Conservation (phyloP, 2,888 invertebrate genomes). For the Pomacea canaliculata region DNA sequence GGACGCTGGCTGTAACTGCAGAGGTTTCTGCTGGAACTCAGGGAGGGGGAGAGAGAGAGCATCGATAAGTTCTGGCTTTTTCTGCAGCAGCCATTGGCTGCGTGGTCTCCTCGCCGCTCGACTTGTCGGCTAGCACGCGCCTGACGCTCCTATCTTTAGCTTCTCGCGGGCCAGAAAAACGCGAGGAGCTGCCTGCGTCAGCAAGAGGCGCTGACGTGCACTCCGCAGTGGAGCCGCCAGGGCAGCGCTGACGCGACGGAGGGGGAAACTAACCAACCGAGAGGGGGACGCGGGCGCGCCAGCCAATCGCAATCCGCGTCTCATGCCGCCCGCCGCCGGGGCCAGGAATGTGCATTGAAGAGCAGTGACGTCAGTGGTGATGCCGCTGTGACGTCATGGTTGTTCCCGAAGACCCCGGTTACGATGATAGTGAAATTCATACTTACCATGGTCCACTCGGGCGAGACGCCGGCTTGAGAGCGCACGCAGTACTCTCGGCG, state of each 20-base stretch:
- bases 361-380: constrained; percentile 45
- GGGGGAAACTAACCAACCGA: constrained; percentile 36
- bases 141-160: constrained; percentile 32
- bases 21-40: background rate
- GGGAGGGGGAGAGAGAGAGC: background rate
- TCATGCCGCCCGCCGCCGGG: constrained; percentile 35
- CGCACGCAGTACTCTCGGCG: constrained; percentile 25
- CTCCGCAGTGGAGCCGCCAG: constrained; percentile 9
- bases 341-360: constrained; percentile 46
- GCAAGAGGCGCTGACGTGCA: constrained; percentile 28
- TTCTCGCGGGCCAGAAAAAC: background rate
- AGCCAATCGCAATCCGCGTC: constrained; percentile 40
- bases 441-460: constrained; percentile 41
- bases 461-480: constrained; percentile 19
- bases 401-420: constrained; percentile 42
- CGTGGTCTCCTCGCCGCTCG: background rate
- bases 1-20: background rate
- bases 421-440: constrained; percentile 47
- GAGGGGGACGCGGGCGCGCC: constrained; percentile 27
- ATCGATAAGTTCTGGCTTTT: background rate
- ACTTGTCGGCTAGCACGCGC: constrained; percentile 13
- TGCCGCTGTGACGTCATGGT: constrained; percentile 45
- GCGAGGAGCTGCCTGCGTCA: constrained; percentile 32
- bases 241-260: constrained; percentile 21
- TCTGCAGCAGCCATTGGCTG: constrained; percentile 24